A percentile compares a stretch with the other conserved stretches of the same genome.
phyloP scores from a whole-genome alignment of 2,888 invertebrate genomes.

The Anoncus sp. region DNA sequence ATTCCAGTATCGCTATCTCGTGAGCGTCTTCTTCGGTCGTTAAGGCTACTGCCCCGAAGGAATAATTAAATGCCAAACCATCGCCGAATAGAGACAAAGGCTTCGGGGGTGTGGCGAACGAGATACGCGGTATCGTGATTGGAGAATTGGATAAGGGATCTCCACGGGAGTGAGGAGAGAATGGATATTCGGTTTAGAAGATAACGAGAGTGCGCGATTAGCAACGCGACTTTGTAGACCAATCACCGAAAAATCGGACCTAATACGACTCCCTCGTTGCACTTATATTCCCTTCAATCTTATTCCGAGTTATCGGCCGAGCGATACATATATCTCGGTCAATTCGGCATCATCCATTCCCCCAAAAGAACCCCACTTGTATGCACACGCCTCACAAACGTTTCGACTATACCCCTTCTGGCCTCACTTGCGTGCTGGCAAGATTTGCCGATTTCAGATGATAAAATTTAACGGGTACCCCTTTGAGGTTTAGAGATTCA shows the following conservation, averaged over 20 bases:
- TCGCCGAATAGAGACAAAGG: slow-evolving; percentile 51
- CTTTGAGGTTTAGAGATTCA: slow-evolving; percentile 9
- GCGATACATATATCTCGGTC: slow-evolving; percentile 21
- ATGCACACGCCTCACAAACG: slow-evolving; percentile 19
- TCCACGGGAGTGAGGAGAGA: neutral
- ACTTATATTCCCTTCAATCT: slow-evolving; percentile 33
- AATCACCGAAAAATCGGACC: slow-evolving; percentile 2
- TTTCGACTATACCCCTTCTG: slow-evolving; percentile 9
- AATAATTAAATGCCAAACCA: slow-evolving; percentile 72
- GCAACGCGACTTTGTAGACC: slow-evolving; percentile 10
- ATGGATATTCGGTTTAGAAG: slow-evolving; percentile 1
- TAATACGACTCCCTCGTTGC: slow-evolving; percentile 8
- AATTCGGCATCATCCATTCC: slow-evolving; percentile 23
- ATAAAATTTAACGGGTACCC: neutral
- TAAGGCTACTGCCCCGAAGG: slow-evolving; percentile 68
- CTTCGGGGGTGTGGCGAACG: neutral
- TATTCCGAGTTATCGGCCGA: slow-evolving; percentile 31
- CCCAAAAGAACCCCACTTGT: neutral
- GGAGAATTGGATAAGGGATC: slow-evolving; percentile 28
- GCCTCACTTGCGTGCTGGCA: neutral
- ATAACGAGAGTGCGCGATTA: slow-evolving; percentile 17
- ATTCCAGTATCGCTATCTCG: slow-evolving; percentile 50
- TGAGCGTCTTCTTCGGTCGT: slow-evolving; percentile 60
- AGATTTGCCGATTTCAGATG: neutral
- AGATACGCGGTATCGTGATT: slow-evolving; percentile 12